These are phyloP conservation scores for Gasterosteus nipponicus DNA, from an alignment of 2,113 vertebrate species.

Conservation along the genomic window DNA sequence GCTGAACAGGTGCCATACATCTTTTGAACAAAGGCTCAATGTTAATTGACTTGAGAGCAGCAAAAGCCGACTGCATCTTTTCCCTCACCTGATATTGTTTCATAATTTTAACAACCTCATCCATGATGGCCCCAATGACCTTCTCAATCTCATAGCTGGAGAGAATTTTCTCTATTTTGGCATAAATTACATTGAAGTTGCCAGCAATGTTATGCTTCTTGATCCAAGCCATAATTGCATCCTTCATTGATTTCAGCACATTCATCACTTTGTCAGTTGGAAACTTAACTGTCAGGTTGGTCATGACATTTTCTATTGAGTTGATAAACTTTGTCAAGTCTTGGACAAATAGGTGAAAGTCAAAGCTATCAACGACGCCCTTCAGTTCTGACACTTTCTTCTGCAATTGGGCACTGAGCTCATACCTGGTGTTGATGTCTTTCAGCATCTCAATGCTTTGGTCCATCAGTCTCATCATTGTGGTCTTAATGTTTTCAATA, in stretches of 20 bases:
- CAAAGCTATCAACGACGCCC: conserved; percentile 81
- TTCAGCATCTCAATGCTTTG: conserved; percentile 79
- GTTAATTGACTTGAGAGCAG: conserved; percentile 80
- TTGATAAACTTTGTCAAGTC: conserved; percentile 77
- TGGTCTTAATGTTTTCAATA: conserved; percentile 81
- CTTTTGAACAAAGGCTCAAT: conserved; percentile 79
- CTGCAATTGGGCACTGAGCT: conserved; percentile 81
- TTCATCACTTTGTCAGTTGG: conserved; percentile 80
- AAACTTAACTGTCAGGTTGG: conserved; percentile 74
- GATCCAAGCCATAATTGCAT: conserved; percentile 77
- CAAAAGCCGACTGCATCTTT: conserved; percentile 76
- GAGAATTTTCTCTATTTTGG: conserved; percentile 79
- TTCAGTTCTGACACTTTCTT: conserved; percentile 83
- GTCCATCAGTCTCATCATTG: conserved; percentile 75
- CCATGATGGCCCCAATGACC: conserved; percentile 81
- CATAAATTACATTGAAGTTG: conserved; percentile 78
- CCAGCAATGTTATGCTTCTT: conserved; percentile 81
- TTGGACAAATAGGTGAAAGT: conserved; percentile 76
- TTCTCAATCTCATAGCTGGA: conserved; percentile 85
- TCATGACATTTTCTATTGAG: conserved; percentile 71
- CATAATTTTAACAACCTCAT: conserved; percentile 83
- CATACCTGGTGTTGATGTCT: conserved; percentile 81
- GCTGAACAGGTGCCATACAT: conserved; percentile 74
- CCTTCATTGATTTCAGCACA: conserved; percentile 78
- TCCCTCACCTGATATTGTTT: conserved; percentile 86